A percentile compares a stretch with the other conserved stretches of the same genome.
phyloP scores from a whole-genome alignment of 2,113 vertebrate genomes.

The Cromileptes altivelis region DNA sequence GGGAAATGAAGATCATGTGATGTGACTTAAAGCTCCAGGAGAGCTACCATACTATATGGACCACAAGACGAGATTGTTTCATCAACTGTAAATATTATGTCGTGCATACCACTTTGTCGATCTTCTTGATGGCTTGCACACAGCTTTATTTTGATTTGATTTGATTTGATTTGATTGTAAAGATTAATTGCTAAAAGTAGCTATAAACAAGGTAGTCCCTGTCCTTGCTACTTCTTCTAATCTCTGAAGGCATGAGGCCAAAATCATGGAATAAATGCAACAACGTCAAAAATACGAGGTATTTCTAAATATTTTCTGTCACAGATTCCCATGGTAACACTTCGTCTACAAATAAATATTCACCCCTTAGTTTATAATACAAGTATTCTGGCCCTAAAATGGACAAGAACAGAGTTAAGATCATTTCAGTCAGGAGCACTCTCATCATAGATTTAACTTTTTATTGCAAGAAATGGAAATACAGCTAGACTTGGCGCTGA shows the following conservation, averaged over 20 bases:
- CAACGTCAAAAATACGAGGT: background rate
- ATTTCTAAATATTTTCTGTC: background rate
- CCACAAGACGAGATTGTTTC: background rate
- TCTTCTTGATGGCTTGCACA: background rate
- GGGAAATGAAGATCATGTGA: background rate
- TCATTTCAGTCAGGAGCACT: no score
- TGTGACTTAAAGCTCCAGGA: background rate
- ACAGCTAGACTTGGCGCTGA: no score
- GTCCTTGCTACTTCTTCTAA: background rate
- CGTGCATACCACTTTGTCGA: no score
- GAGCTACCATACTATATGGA: background rate
- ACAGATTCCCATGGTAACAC: no score
- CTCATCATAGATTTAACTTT: no score
- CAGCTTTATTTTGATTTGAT: background rate
- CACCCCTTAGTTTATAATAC: background rate
- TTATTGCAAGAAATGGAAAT: no score
- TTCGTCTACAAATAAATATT: background rate
- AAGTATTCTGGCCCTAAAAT: background rate
- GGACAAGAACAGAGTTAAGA: background rate
- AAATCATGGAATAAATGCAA: background rate
- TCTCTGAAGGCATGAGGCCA: no score
- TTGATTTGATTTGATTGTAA: no score
- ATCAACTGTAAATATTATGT: background rate
- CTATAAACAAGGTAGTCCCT: background rate
- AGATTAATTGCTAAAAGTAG: background rate